Conservation (phyloP, 2,113 vertebrate species). For the Meleagris gallopavo region DNA sequence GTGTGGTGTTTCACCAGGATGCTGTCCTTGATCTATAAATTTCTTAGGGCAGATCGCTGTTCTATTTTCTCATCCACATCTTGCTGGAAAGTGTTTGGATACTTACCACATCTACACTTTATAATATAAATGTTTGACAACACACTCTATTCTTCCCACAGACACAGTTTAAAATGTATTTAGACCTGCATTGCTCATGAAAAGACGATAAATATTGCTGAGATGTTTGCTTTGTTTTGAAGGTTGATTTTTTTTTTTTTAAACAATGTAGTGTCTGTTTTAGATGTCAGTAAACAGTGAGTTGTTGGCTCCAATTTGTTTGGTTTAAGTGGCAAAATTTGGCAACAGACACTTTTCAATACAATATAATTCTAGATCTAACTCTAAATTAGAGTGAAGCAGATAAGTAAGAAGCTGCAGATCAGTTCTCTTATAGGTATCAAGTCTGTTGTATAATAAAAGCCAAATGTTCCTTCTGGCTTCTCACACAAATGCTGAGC, state of each 20-base stretch:
- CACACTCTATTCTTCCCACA: neutral
- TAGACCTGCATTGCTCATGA: neutral
- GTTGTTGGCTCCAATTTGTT: neutral
- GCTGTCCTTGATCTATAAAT: constrained; percentile 3
- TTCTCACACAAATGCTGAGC: neutral
- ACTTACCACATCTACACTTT: neutral
- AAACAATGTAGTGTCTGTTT: neutral
- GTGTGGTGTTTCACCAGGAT: constrained; percentile 30
- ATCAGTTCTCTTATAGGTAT: neutral
- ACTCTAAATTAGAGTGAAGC: neutral
- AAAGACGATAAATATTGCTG: neutral
- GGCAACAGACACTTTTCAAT: neutral
- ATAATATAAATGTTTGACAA: neutral
- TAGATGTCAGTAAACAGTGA: neutral
- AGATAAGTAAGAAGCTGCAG: neutral
- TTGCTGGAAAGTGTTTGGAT: constrained; percentile 7
- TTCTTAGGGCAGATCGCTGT: constrained; percentile 36
- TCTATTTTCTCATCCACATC: constrained; percentile 26
- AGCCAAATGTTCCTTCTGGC: constrained; percentile 47
- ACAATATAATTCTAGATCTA: neutral
- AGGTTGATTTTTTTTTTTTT: neutral
- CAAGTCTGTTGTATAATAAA: constrained; percentile 8
- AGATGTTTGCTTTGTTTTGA: neutral
- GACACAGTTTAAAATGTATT: neutral
- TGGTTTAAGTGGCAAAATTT: neutral